These are phyloP conservation scores for Episyrphus balteatus DNA, from an alignment of 1,140 invertebrate genomes.

Conservation along the genomic window DNA sequence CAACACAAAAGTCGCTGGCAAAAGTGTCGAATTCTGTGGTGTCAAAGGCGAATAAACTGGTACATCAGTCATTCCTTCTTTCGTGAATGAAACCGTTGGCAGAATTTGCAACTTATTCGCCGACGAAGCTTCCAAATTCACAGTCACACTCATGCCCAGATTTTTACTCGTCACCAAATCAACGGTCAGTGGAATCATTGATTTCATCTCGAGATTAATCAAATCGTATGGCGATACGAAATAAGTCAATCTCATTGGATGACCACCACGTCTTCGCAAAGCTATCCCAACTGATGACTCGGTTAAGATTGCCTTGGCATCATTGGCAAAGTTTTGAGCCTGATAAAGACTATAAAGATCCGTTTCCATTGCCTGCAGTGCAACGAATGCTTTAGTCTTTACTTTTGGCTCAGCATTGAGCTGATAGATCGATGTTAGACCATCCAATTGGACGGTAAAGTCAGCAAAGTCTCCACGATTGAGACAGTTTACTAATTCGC, in stretches of 20 bases:
- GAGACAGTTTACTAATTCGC: conserved; percentile 70
- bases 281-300: conserved; percentile 81
- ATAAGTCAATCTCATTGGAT: conserved; percentile 88
- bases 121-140: conserved; percentile 81
- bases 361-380: conserved; percentile 80
- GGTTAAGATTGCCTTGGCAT: conserved; percentile 76
- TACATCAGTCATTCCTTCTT: conserved; percentile 59
- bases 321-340: conserved; percentile 62
- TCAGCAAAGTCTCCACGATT: conserved; percentile 79
- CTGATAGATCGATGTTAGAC: conserved; percentile 83
- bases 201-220: conserved; percentile 61
- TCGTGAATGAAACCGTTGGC: conserved; percentile 64
- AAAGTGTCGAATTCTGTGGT: conserved; percentile 70
- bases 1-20: conserved; percentile 85
- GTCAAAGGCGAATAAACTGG: conserved; percentile 71
- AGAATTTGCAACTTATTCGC: conserved; percentile 77
- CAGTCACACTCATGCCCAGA: conserved; percentile 76
- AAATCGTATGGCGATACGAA: conserved; percentile 93
- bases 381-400: conserved; percentile 86
- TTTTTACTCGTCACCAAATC: conserved; percentile 49
- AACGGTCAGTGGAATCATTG: conserved; percentile 60
- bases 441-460: conserved; percentile 84
- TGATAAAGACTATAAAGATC: conserved; percentile 80
- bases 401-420: conserved; percentile 89
- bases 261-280: conserved; percentile 66